A percentile compares a stretch with the other conserved stretches of the same genome.
These are phyloP conservation scores for Syritta pipiens DNA, from an alignment of 2,888 invertebrate genomes.

Conservation along the genomic window DNA sequence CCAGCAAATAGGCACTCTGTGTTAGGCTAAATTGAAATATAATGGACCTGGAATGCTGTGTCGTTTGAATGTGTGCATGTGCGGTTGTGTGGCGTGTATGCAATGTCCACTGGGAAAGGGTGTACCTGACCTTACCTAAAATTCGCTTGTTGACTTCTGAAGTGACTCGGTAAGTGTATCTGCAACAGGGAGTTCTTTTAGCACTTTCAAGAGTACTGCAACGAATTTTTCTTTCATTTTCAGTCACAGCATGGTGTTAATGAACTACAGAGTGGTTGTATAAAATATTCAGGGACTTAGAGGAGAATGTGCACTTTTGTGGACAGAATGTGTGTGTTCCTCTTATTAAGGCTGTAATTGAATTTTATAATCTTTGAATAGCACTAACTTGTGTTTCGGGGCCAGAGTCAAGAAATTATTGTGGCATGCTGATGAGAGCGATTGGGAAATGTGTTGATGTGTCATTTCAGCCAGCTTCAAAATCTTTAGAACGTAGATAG, in stretches of 20 bases:
- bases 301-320: background rate
- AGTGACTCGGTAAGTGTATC: conserved; percentile 58
- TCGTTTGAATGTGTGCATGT: background rate
- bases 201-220: conserved; percentile 56
- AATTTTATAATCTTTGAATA: conserved; percentile 34
- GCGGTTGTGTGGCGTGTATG: background rate
- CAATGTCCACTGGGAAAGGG: conserved; percentile 57
- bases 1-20: conserved; percentile 36
- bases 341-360: conserved; percentile 30
- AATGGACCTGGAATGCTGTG: conserved; percentile 33
- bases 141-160: conserved; percentile 65
- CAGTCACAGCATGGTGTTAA: conserved; percentile 53
- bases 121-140: conserved; percentile 65
- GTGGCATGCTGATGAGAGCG: no score
- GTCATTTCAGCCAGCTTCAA: no score
- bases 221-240: conserved; percentile 47
- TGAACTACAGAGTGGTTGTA: conserved; percentile 58
- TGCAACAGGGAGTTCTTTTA: conserved; percentile 66
- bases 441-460: no score
- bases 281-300: conserved; percentile 40
- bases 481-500: no score
- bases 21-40: conserved; percentile 57
- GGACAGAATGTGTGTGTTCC: conserved; percentile 4
- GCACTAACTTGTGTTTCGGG: no score
- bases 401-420: no score